Base-by-base conservation (phyloP, 1,140 invertebrate species). In the Dolichoris vasculosae region DNA sequence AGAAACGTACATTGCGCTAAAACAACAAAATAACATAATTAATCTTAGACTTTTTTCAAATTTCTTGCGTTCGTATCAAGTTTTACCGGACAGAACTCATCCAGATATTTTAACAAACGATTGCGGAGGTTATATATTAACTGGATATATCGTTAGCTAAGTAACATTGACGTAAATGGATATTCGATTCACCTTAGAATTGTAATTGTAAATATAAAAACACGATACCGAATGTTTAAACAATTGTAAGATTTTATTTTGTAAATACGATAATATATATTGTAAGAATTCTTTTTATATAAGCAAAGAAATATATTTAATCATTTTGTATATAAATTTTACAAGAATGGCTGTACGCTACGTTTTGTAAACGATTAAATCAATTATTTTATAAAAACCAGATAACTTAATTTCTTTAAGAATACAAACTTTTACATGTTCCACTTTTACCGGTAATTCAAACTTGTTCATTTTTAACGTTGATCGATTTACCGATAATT, bases 31-130 rank as follows among this genome's bases (percentile, higher is more conserved):
- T 30, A 95, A 96, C 91, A 95, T 97, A 17, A 94, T 97, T 30
- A 96, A 95, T 89, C 90, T 99, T 43, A 95, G 95, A 91, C 90
- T 99, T 2, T 96, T 96, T 63, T 97, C 97, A 75, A 98, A 97
- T 88, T 99, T 98, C 95, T 93, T 98, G 89, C 94, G 98, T 87
- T 95, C 96, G 78, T 98, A 98, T 94, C 98, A 99, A 94, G 96
- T 99, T 64, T 92, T 98, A 80, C 95, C 96, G 0, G 95, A 97
- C 86, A 94, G 97, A 89, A 98, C 97, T 30, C 97, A 98, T 95
- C 97, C 97, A 11, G 95, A 96, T 89, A 96, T 97, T 32, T 95
- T 95, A 86, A 97, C 97, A 94, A 96, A 94, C 89, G 95, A 96
- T 71, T 95, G 93, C 63, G 96, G 97, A 84, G 97, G 97, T 17